Base-by-base conservation (phyloP, 2,797 vertebrate genomes). In the Alfaro cultratus region DNA sequence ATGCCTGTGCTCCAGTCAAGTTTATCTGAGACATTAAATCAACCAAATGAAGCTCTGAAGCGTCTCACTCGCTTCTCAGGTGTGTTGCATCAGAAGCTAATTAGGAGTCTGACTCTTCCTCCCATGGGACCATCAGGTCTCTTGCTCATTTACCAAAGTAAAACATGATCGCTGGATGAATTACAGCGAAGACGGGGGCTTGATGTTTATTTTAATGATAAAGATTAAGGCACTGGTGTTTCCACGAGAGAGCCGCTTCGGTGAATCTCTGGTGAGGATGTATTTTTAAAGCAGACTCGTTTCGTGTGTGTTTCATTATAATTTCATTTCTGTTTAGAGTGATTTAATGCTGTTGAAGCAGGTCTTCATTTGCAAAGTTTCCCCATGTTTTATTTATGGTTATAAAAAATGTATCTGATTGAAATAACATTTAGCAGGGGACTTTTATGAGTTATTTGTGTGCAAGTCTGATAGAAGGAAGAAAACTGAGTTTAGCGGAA, bases 41-140 rank as follows among this genome's bases (percentile, higher is more conserved):
- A 81, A 84, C 80, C 72, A 51, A 47, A 41, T 80, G 0, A 68
- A 26, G 76, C 74, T 73, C 83, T 83, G 73, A 60, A 16, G 47
- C 45, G 1, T 70, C 84, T 78, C 81, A 7, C 60, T 3, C 2
- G 18, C 39, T 68, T 85, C 86, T n/a, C 87, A 83, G 87, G 86
- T 85, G 78, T 29, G 84, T 92, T 92, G 77, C 86, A 86, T 89
- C 89, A 88, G 86, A 78, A 72, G 85, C 84, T 86, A 85, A 88
- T 92, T 90, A 92, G 67, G 68, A 85, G 53, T 55, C 79, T 29
- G 8, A 39, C 21, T 45, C 80, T 72, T 57, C 68, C 79, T 51
- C 85, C 60, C 87, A 47, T 3, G 78, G 74, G 86, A 77, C 41
- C 46, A n/a, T 85, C 68, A 79, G 45, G 80, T 84, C 80, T 77